phyloP scores from a whole-genome alignment of 1,140 invertebrate species.

The Lepidurus apus region DNA sequence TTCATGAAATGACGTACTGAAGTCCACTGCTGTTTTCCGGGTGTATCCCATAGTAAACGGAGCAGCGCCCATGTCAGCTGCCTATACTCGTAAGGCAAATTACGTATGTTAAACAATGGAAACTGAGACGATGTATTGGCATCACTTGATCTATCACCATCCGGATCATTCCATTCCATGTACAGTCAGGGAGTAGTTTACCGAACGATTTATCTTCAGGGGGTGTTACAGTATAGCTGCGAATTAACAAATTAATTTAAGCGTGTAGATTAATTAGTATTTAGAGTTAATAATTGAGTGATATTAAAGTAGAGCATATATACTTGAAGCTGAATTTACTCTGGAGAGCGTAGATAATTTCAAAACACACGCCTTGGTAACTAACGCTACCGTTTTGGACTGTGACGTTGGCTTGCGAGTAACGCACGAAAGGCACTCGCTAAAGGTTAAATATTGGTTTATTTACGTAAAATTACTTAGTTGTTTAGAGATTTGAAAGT shows the following conservation, averaged over 20 bases:
- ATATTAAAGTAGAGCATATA: neutral
- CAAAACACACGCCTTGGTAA: constrained; percentile 20
- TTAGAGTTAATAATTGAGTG: neutral
- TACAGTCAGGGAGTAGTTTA: constrained; percentile 22
- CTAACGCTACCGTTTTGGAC: neutral
- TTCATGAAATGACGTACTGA: constrained; percentile 45
- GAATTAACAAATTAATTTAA: neutral
- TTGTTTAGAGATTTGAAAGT: neutral
- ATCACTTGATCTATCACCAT: constrained; percentile 28
- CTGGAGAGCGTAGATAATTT: constrained; percentile 27
- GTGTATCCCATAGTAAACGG: constrained; percentile 47
- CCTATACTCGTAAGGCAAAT: constrained; percentile 32
- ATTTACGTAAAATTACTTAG: neutral
- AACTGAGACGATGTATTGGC: no score
- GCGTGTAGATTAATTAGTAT: no score
- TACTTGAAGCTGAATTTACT: constrained; percentile 27
- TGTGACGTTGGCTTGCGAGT: neutral
- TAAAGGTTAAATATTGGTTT: neutral
- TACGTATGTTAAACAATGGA: neutral
- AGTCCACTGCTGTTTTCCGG: constrained; percentile 45
- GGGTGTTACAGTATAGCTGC: neutral
- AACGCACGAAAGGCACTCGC: neutral
- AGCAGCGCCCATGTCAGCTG: constrained; percentile 46
- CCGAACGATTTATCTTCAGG: constrained; percentile 13
- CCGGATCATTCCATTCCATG: constrained; percentile 31